Evolutionary conservation across 2,113 vertebrate genomes (phyloP).

Genomic region (Heterochromis multidens): DNA sequence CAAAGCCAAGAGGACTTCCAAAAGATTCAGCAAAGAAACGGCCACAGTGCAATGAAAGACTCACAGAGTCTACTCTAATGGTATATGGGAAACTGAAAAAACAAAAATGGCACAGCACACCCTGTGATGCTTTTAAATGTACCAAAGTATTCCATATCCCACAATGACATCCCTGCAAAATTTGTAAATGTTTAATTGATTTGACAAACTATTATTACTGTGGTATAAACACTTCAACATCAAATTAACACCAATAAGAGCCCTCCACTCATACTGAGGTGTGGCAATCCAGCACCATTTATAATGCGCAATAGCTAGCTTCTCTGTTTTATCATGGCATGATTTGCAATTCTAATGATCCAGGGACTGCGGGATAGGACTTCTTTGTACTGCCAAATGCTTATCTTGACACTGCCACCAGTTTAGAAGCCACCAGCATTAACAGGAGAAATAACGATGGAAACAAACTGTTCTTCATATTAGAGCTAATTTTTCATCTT

Average conservation of each 20-base stretch:
- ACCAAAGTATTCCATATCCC: not conserved
- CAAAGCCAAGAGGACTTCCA: not conserved
- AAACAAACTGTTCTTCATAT: not conserved
- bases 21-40: not conserved
- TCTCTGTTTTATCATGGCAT: not conserved
- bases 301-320: not conserved
- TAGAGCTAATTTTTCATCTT: not conserved
- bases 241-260: not conserved
- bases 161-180: not conserved
- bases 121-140: not conserved
- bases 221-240: not conserved
- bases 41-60: too few relatives aligned
- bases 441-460: not conserved
- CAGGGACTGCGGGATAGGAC: not conserved
- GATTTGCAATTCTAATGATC: constrained; percentile 54
- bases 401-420: constrained; percentile 4
- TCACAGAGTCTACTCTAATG: not conserved
- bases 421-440: not conserved
- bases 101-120: not conserved
- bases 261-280: not conserved
- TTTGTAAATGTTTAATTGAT: not conserved
- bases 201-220: not conserved
- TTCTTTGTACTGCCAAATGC: constrained; percentile 35
- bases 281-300: not conserved
- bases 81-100: not conserved